Percentiles rank a stretch among this genome's conserved stretches.
Evolutionary conservation across 1,140 invertebrate species (phyloP).

Genomic region (Drosophila jambulina): DNA sequence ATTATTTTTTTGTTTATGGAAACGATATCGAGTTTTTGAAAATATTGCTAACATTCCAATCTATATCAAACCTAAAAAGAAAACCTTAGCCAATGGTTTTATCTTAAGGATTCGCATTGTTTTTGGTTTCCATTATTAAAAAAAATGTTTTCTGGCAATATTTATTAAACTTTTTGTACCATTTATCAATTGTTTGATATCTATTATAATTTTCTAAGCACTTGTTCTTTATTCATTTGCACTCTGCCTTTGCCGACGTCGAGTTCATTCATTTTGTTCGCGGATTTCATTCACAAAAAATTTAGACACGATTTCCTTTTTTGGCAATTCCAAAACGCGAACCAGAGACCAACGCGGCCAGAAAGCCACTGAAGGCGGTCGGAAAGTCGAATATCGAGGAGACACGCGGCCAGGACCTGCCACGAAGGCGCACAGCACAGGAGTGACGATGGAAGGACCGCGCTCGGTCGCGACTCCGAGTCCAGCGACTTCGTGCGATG

Average conservation of each 20-base stretch:
- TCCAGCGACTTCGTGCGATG: conserved; percentile 46
- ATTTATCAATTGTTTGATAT: conserved; percentile 4
- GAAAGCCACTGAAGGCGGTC: conserved; percentile 61
- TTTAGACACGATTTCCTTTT: conserved; percentile 17
- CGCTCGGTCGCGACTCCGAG: conserved; percentile 48
- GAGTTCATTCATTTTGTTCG: conserved; percentile 41
- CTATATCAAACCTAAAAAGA: not conserved
- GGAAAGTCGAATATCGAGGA: conserved; percentile 19
- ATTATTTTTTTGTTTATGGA: too few relatives aligned
- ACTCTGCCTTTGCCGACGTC: conserved; percentile 10
- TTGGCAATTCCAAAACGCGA: conserved; percentile 44
- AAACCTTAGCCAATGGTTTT: not conserved
- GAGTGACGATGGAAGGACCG: conserved; percentile 35
- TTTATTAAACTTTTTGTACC: not conserved
- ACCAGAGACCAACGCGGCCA: conserved; percentile 58
- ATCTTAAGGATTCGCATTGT: not conserved
- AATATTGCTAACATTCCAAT: not conserved
- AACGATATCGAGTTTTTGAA: not conserved
- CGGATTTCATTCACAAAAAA: conserved; percentile 64
- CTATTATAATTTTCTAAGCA: conserved; percentile 9
- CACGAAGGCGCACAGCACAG: conserved; percentile 46
- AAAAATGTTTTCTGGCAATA: not conserved
- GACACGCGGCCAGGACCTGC: conserved; percentile 50
- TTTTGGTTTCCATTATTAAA: not conserved
- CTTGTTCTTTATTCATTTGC: conserved; percentile 23